phyloP scores from a whole-genome alignment of 2,888 invertebrate species.

The Romanomermis culicivorax region DNA sequence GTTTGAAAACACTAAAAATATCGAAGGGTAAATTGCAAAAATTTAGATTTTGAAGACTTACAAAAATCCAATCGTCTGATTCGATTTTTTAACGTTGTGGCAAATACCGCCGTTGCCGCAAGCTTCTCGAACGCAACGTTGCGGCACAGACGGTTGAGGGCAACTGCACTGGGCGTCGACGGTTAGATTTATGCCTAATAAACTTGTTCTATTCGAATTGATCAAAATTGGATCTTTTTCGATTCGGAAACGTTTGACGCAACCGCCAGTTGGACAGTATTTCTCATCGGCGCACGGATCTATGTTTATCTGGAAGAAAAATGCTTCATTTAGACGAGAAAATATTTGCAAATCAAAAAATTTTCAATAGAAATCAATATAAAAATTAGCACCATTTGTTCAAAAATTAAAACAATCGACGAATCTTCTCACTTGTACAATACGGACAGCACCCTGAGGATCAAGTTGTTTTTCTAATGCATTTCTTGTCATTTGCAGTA shows the following conservation, averaged over 20 bases:
- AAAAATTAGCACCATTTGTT: too few relatives aligned
- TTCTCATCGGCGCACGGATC: conserved; percentile 35
- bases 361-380: too few relatives aligned
- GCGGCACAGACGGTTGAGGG: conserved; percentile 67
- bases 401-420: too few relatives aligned
- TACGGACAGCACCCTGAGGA: conserved; percentile 63
- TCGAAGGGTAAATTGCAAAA: too few relatives aligned
- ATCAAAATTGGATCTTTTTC: conserved; percentile 42
- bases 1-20: too few relatives aligned
- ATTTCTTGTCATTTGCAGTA: conserved; percentile 55
- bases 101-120: conserved; percentile 93
- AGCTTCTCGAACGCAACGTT: conserved; percentile 64
- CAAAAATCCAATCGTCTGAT: conserved; percentile 5
- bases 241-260: background rate
- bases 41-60: too few relatives aligned
- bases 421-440: too few relatives aligned
- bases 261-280: conserved; percentile 18
- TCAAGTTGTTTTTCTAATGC: conserved; percentile 37
- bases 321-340: too few relatives aligned
- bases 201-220: conserved; percentile 82
- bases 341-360: too few relatives aligned
- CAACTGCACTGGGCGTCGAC: conserved; percentile 35
- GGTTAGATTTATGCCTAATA: conserved; percentile 83
- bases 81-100: conserved; percentile 11
- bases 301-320: conserved; percentile 93